These are phyloP conservation scores for Lepidurus packardi DNA, from an alignment of 1,140 invertebrate species.

Conservation along the genomic window DNA sequence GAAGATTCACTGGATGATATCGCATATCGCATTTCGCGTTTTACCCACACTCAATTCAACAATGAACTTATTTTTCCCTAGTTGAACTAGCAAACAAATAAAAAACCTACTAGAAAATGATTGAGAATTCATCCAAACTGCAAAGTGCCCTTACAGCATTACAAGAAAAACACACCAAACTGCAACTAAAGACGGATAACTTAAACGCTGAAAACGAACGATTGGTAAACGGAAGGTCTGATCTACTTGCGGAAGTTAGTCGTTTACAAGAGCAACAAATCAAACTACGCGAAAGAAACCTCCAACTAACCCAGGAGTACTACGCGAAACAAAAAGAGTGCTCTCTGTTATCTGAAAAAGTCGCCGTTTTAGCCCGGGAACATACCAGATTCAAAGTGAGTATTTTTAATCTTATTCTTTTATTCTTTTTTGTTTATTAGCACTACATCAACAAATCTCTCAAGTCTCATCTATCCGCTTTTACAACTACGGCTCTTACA, in stretches of 20 bases:
- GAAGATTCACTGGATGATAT: too few relatives aligned
- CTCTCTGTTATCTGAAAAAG: conserved; percentile 31
- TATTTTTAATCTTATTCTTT: conserved; percentile 13
- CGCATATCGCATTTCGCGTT: too few relatives aligned
- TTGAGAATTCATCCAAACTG: conserved; percentile 13
- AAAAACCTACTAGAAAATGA: background rate
- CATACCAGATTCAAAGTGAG: background rate
- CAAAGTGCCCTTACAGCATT: conserved; percentile 31
- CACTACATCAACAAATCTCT: background rate
- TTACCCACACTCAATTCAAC: too few relatives aligned
- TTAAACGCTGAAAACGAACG: conserved; percentile 32
- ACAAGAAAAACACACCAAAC: conserved; percentile 29
- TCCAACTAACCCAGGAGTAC: conserved; percentile 31
- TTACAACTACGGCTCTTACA: background rate
- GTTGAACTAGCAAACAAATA: background rate
- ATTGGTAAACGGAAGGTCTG: conserved; percentile 25
- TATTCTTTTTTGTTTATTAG: background rate
- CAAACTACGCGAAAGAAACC: conserved; percentile 29
- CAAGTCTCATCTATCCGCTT: background rate
- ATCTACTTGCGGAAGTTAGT: conserved; percentile 31
- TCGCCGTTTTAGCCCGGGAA: conserved; percentile 31
- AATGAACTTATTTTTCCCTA: too few relatives aligned
- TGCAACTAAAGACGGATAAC: conserved; percentile 26
- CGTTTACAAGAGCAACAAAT: conserved; percentile 33
- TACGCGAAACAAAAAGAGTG: conserved; percentile 33